Conservation (phyloP, 1,140 invertebrate species). For the Chironomus tepperi region DNA sequence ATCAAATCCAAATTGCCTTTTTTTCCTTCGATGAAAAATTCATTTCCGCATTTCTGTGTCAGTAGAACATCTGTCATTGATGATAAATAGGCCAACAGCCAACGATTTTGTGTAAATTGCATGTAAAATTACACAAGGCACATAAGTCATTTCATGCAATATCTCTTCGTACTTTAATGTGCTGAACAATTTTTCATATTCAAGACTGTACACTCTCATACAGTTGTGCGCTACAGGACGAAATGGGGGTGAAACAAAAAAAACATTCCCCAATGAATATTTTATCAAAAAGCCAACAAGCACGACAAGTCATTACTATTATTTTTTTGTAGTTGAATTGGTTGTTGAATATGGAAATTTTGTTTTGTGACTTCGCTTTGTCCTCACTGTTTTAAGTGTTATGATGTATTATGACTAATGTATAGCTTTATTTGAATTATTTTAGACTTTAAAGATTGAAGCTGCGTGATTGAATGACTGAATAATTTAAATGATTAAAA, state of each 20-base stretch:
- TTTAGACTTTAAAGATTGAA: no score
- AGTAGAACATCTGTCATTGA: background rate
- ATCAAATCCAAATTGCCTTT: no score
- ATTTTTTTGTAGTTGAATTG: no score
- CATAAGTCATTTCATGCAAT: background rate
- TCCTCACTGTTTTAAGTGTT: no score
- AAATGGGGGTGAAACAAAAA: background rate
- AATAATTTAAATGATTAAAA: no score
- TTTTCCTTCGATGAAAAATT: background rate
- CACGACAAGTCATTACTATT: conserved; percentile 1
- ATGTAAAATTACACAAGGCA: background rate
- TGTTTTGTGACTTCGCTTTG: no score
- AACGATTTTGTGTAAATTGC: background rate
- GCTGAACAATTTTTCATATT: no score
- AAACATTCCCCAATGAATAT: conserved; percentile 1
- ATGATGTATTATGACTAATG: no score
- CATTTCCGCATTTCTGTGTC: background rate
- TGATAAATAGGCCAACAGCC: background rate
- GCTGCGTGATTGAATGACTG: no score
- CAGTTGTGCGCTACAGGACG: background rate
- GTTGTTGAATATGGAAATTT: no score
- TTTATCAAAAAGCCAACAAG: background rate
- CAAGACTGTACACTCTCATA: no score
- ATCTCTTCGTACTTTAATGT: background rate
- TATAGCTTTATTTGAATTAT: no score